Base-by-base conservation (phyloP, 2,888 invertebrate species). In the Ellobium chinense region DNA sequence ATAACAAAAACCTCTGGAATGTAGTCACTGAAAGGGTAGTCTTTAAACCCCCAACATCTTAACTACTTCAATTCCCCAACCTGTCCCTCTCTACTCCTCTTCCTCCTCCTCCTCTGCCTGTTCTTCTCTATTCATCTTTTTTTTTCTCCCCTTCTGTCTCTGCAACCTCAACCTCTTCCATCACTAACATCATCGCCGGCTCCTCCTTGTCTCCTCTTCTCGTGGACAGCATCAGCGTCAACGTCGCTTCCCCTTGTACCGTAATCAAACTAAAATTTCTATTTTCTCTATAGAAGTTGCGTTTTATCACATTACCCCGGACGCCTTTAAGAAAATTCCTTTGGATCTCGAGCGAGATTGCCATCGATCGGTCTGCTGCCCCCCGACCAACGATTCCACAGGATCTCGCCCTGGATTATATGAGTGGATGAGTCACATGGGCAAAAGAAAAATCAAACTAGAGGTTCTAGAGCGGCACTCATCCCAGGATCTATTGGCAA, bases 311-410 rank as follows among this genome's bases (percentile, higher is more conserved):
- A 62, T 62, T 62, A 62, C 62, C 29, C n/a, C 14, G 4, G 9
- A 9, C 29, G 7, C 27, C 62, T 62, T 62, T n/a, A 27, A 62
- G 27, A 62, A 5, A 62, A 62, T 62, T 62, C 62, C 62, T 29
- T n/a, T 62, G 62, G 29, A 62, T 62, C 62, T 62, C 27, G 27
- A 62, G 62, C 27, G 27, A 62, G 27, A 62, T 62, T 62, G 62
- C 29, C 29, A 62, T 62, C 62, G 62, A 62, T 29, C 62, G 62
- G 27, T 27, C 27, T 62, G n/a, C n/a, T 12, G 62, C 62, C 29
- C 5, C 27, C 29, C 62, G 9, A 24, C 37, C 7, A 39, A 31
- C 27, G 24, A 39, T 46, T 31, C 21, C 7, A 9, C 29, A 34
- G 34, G 24, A 62, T 27, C 62, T 18, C 7, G 7, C 46, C 46